Percentiles rank a stretch among this genome's conserved stretches.
phyloP scores from a whole-genome alignment of 2,888 invertebrate genomes.

The Anorthoa munda region DNA sequence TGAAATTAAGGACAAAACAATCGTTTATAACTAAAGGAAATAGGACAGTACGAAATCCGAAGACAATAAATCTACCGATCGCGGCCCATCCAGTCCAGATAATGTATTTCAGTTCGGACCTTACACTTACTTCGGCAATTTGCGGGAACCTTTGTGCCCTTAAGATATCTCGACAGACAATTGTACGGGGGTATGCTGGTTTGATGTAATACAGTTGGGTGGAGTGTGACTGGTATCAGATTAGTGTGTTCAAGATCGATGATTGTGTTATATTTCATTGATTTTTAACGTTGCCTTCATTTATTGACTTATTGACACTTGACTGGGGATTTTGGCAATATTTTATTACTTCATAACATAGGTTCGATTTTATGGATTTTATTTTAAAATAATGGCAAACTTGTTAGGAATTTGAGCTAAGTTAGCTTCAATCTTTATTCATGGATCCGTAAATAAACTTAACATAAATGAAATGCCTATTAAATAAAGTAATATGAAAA shows the following conservation, averaged over 20 bases:
- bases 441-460: too few relatives aligned
- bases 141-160: constrained; percentile 90
- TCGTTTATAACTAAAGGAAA: constrained; percentile 79
- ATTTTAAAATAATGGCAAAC: too few relatives aligned
- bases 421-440: too few relatives aligned
- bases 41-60: constrained; percentile 80
- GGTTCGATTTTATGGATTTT: too few relatives aligned
- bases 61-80: constrained; percentile 85
- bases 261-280: neutral
- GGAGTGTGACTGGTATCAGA: constrained; percentile 56
- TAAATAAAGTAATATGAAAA: too few relatives aligned
- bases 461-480: too few relatives aligned
- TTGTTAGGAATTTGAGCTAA: too few relatives aligned
- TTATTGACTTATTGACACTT: neutral
- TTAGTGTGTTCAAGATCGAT: constrained; percentile 52
- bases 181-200: constrained; percentile 82
- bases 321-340: too few relatives aligned
- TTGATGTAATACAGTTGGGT: constrained; percentile 67
- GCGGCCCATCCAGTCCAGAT: constrained; percentile 86
- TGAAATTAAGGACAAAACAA: constrained; percentile 70
- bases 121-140: constrained; percentile 91
- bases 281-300: neutral
- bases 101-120: constrained; percentile 91
- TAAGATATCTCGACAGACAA: constrained; percentile 90
- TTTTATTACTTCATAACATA: neutral